Percentiles rank a stretch among this genome's conserved stretches.
These are phyloP conservation scores for Tyrannus savana DNA, from an alignment of 2,113 vertebrate genomes.

Conservation along the genomic window DNA sequence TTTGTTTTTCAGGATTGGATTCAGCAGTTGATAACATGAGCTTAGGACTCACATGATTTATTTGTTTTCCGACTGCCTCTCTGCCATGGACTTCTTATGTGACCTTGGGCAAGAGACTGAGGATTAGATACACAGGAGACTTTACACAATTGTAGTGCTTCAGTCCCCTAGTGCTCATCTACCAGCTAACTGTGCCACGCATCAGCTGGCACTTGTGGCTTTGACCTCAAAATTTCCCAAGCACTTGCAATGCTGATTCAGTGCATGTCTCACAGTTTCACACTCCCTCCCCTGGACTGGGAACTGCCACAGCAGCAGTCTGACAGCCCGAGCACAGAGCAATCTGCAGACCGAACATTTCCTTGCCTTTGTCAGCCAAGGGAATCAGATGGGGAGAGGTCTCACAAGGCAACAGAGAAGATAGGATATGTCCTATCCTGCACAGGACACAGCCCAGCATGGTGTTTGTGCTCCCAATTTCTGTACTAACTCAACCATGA, in stretches of 20 bases:
- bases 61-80: background rate
- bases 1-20: background rate
- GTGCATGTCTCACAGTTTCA: background rate
- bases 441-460: background rate
- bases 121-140: background rate
- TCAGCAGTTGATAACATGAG: background rate
- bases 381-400: background rate
- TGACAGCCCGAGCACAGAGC: background rate
- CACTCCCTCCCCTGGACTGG: background rate
- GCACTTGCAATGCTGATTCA: constrained; percentile 1
- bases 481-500: background rate
- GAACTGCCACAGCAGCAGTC: background rate
- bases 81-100: background rate
- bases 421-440: background rate
- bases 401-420: background rate
- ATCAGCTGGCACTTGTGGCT: background rate
- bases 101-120: constrained; percentile 37
- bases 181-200: background rate
- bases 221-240: constrained; percentile 15
- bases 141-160: background rate
- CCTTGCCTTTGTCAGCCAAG: background rate
- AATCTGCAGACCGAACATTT: background rate
- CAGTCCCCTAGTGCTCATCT: background rate
- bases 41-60: background rate
- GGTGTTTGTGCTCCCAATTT: background rate